phyloP scores from a whole-genome alignment of 2,113 vertebrate genomes.

The Ciconia boyciana region DNA sequence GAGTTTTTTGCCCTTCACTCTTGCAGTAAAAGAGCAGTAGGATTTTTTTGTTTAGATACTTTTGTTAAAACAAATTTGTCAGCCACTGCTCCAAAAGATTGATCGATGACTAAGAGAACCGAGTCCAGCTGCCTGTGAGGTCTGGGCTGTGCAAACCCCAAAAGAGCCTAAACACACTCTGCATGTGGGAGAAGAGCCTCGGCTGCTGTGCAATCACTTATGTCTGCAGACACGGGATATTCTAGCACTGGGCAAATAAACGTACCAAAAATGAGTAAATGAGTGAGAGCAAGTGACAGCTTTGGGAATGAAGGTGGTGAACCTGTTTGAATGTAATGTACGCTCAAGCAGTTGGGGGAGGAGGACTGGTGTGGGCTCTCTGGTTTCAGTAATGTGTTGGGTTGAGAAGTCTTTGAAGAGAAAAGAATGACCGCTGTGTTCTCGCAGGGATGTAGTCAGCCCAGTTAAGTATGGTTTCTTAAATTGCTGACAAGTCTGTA shows the following conservation, averaged over 20 bases:
- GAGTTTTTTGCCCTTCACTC: background rate
- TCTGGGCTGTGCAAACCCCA: slow-evolving; percentile 22
- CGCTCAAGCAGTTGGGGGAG: background rate
- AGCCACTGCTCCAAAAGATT: background rate
- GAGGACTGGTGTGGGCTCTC: background rate
- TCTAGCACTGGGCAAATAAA: slow-evolving; percentile 3
- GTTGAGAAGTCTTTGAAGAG: background rate
- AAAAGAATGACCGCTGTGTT: background rate
- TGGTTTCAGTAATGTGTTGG: background rate
- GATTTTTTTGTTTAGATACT: background rate
- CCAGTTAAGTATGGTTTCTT: background rate
- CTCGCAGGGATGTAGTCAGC: background rate
- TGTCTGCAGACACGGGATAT: background rate
- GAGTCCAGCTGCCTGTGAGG: slow-evolving; percentile 60
- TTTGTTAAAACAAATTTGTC: background rate
- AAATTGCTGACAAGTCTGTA: slow-evolving; percentile 5
- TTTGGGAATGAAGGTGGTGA: background rate
- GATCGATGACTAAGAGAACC: background rate
- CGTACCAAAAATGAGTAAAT: background rate
- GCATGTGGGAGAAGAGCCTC: slow-evolving; percentile 19
- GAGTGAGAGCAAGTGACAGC: background rate
- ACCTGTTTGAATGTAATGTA: background rate
- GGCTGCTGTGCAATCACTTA: background rate
- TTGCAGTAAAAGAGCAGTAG: background rate
- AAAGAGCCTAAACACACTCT: slow-evolving; percentile 1